A percentile compares a stretch with the other conserved stretches of the same genome.
Evolutionary conservation across 2,888 invertebrate genomes (phyloP).

Genomic region (Nesidiocoris tenuis): DNA sequence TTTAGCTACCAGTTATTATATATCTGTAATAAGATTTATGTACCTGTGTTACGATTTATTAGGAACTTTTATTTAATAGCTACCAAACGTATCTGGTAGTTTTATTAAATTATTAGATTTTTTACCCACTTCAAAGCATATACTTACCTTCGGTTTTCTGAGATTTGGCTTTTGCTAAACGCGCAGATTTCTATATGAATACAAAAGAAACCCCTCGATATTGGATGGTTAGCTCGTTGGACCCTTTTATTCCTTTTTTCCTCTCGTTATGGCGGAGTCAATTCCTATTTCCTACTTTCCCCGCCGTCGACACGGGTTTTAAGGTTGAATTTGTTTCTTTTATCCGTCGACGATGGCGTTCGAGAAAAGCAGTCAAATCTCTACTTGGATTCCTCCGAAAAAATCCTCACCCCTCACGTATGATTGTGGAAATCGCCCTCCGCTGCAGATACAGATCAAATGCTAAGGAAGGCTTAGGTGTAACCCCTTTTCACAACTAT

Average conservation of each 20-base stretch:
- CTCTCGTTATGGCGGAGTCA: background rate
- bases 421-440: background rate
- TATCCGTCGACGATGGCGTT: constrained; percentile 8
- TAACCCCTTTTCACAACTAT: too few species aligned
- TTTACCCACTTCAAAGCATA: too few species aligned
- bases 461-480: too few species aligned
- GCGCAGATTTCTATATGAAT: background rate
- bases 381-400: background rate
- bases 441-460: background rate
- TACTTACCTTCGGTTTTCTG: too few species aligned
- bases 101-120: too few species aligned
- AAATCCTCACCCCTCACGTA: background rate
- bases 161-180: too few species aligned
- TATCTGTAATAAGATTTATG: too few species aligned
- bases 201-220: background rate
- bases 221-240: background rate
- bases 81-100: too few species aligned
- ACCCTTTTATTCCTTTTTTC: background rate
- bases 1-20: too few species aligned
- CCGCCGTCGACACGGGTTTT: background rate
- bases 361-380: constrained; percentile 21
- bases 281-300: background rate
- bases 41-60: too few species aligned
- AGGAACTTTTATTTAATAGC: too few species aligned
- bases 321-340: constrained; percentile 35